A percentile compares a stretch with the other conserved stretches of the same genome.
These are phyloP conservation scores for Callocephalon fimbriatum DNA, from an alignment of 2,113 vertebrate species.

Conservation along the genomic window DNA sequence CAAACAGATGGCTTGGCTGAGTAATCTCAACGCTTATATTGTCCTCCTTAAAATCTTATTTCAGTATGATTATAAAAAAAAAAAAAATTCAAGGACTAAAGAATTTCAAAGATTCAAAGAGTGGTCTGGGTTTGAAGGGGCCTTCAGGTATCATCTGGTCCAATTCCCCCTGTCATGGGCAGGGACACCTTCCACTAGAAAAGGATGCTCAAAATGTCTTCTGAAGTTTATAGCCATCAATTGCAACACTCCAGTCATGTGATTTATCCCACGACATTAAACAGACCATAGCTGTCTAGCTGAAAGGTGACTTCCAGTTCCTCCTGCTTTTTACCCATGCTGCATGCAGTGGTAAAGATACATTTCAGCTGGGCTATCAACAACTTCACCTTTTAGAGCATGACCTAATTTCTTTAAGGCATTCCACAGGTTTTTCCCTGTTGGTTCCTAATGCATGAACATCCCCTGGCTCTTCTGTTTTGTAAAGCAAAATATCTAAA, in stretches of 20 bases:
- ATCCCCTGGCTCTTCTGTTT: background rate
- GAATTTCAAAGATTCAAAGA: background rate
- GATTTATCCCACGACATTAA: background rate
- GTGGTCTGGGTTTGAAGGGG: background rate
- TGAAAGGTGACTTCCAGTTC: background rate
- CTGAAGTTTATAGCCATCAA: background rate
- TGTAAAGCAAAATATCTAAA: background rate
- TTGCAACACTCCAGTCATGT: background rate
- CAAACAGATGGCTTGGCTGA: background rate
- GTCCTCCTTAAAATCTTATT: background rate
- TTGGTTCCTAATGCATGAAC: background rate
- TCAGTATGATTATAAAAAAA: background rate
- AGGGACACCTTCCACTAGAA: background rate
- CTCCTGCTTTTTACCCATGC: background rate
- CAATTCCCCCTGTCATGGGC: background rate
- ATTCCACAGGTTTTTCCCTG: background rate
- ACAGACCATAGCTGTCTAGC: background rate
- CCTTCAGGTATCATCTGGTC: background rate
- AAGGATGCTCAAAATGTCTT: background rate
- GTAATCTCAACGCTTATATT: background rate
- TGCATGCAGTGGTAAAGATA: background rate
- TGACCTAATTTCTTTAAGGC: background rate
- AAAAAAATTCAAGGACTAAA: background rate
- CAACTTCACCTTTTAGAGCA: background rate
- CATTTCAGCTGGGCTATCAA: background rate